Base-by-base conservation (phyloP, 2,888 invertebrate genomes). In the Drosophila monieri region DNA sequence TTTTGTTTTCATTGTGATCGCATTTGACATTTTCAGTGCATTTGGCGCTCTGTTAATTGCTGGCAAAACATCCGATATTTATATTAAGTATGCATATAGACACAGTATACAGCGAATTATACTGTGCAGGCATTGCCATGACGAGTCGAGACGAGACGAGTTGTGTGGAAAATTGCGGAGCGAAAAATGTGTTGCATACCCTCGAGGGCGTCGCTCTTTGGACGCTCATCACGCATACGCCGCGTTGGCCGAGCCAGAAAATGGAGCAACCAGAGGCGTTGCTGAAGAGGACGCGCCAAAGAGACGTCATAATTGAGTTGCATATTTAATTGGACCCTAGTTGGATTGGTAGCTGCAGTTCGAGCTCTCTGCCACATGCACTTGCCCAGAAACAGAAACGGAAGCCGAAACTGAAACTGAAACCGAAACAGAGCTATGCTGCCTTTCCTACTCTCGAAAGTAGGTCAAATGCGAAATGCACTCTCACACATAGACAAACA, bases 391-490 rank as follows among this genome's bases (percentile, higher is more conserved):
- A 12, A 14, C 41, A 6, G 25, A 12, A 27, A 18, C 18, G 3
- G 18, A 41, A 41, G 6, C 39, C 9, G 61, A 65, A 67, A 66
- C 52, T 44, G 58, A 48, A 10, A 25, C 41, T 5, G 12, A 12
- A 25, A 23, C 35, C 18, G 43, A 35, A 58, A 25, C 48, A 25
- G 51, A 41, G 51, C 43, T 48, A 9, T 41, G 35, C 51, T 25
- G 49, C 21, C 67, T 57, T 64, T 60, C 65, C 58, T 32, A 43
- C 48, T 64, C 57, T 43, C 43, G 55, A 81, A 85, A 77, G 56
- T 85, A 81, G 85, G 85, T 85, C 76, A 76, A 76, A 76, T 72
- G 68, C 74, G 87, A 81, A 75, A 74, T 79, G 85, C 85, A 85
- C 71, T 74, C 81, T 67, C 76, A 37, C 55, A 49, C 56, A 69